Base-by-base conservation (phyloP, 2,797 vertebrate species). In the Myotis pilosus region DNA sequence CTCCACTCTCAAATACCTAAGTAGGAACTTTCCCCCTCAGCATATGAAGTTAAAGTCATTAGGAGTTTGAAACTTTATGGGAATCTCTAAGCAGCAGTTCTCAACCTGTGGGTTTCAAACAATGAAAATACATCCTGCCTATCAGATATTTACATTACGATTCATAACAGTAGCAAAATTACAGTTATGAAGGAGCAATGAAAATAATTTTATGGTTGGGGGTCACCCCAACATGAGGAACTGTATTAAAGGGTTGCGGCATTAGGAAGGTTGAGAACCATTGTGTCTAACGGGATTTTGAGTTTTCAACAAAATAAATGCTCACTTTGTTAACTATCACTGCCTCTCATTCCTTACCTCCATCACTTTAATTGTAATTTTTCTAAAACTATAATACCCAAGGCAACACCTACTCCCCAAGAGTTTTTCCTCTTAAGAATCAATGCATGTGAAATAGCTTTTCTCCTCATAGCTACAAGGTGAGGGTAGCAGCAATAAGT, bases 231-330 rank as follows among this genome's bases (percentile, higher is more conserved):
- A 44, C 44, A 11, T 44, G 10, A 44, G 44, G 44, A 44, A 44
- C 44, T 44, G 44, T 44, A 44, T 44, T 44, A 44, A 44, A 44
- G 10, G 44, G 44, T 44, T 44, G 44, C 0, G 44, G 44, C 44
- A 44, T 44, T 44, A 44, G 44, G 44, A 44, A 44, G 44, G 44
- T 44, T 44, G 44, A 44, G 44, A 44, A 44, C 44, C 44, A 44
- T 10, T 44, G 44, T 2, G 2, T 11, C 11, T 11, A 44, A 71
- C 94, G 38, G 17, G 16, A 13, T 36, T 96, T 87, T 92, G 51
- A 5, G 25, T 94, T 96, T 96, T 89, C 69, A 91, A 69, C 66
- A 80, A 91, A 94, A 91, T 94, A 90, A 87, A 69, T 87, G 12
- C 87, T 84, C 41, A 82, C 60, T 90, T 94, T 55, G n/a, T 80